These are phyloP conservation scores for Danionella dracula DNA, from an alignment of 2,797 vertebrate genomes.

Conservation along the genomic window DNA sequence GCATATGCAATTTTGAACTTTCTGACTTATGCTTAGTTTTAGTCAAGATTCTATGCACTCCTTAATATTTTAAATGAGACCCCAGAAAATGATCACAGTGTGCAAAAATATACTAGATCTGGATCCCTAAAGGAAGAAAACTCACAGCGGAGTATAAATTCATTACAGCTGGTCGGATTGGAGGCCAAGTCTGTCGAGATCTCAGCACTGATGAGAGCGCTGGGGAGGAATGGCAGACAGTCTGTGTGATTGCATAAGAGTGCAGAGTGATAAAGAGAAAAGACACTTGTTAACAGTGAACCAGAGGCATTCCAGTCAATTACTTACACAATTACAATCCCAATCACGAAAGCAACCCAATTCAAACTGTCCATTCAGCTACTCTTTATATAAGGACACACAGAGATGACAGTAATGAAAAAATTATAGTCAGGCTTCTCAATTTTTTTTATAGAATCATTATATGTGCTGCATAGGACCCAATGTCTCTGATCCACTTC, in stretches of 20 bases:
- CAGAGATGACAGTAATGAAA: background rate
- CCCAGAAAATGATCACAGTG: background rate
- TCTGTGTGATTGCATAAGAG: constrained; percentile 30
- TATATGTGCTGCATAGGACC: background rate
- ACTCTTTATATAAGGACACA: constrained; percentile 8
- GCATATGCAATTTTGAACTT: too few relatives aligned
- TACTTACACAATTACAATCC: constrained; percentile 2
- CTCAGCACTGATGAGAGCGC: constrained; percentile 17
- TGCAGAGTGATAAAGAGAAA: constrained; percentile 20
- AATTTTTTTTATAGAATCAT: constrained; percentile 4
- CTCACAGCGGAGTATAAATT: constrained; percentile 8
- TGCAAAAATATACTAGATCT: constrained; percentile 21
- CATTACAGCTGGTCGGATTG: constrained; percentile 34
- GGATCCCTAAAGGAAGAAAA: background rate
- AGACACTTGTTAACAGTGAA: constrained; percentile 19
- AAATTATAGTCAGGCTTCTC: constrained; percentile 18
- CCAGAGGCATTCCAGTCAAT: background rate
- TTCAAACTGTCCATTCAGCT: constrained; percentile 9
- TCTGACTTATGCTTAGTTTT: too few relatives aligned
- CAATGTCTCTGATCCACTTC: background rate
- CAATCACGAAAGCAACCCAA: background rate
- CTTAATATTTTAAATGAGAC: too few relatives aligned
- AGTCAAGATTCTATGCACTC: too few relatives aligned
- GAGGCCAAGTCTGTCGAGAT: constrained; percentile 24
- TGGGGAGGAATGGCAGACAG: constrained; percentile 5